Base-by-base conservation (phyloP, 2,888 invertebrate genomes). In the Caradrina clavipalpis region DNA sequence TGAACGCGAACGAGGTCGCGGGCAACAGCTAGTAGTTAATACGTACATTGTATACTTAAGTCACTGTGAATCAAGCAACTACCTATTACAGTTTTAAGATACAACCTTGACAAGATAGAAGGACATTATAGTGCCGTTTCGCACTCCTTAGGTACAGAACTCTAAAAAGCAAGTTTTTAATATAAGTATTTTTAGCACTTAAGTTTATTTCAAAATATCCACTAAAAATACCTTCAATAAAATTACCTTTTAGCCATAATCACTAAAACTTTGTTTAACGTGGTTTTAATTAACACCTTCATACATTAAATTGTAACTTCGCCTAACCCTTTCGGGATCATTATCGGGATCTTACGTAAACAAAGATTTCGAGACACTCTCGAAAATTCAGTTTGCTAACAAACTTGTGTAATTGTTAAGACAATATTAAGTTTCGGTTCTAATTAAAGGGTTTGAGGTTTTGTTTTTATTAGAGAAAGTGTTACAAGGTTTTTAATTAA, bases 401-500 rank as follows among this genome's bases (percentile, higher is more conserved):
- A 51, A 78, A 76, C 58, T 78, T 75, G 51, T 75, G 58, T 75
- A 70, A 79, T 75, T 77, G 70, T 80, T 77, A 56, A 42, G 53
- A 39, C 35, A 70, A 60, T 76, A 76, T 78, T 65, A 70, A 62
- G 62, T 78, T 78, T 60, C 62, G 10, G 51, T 59, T 53, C 39
- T 51, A 74, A 74, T 79, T 70, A 70, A 59, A 65, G 45, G 65
- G 65, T 60, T 55, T 49, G 69, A 55, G 61, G 51, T 53, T 64
- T 61, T 35, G 54, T 62, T 69, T 50, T 62, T 62, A 59, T 74
- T 67, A 69, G 47, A 47, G 45, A 60, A 69, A 73, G 51, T 77
- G 31, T 50, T 47, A 35, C n/a, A 50, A 54, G 35, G 49, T 26
- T 58, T 54, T 31, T 55, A 49, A 58, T 54, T 49, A 58, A 11